Base-by-base conservation (phyloP, 1,140 invertebrate genomes). In the Phymorhynchus buccinoides region DNA sequence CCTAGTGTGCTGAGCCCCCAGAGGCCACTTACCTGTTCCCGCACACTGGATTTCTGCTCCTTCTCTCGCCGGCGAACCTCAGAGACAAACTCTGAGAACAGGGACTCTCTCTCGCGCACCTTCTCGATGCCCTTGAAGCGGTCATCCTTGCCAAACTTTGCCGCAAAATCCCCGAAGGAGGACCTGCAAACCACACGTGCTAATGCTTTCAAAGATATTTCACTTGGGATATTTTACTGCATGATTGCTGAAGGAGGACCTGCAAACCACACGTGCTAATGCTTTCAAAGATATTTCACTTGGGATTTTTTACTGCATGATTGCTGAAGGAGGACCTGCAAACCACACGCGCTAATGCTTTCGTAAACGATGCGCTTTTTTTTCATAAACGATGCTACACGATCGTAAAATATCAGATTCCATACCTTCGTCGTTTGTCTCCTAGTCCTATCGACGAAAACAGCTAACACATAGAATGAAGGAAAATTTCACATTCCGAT, bases 311-410 rank as follows among this genome's bases (percentile, higher is more conserved):
- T 89, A 96, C 96, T 75, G 97, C 96, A 94, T 99, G 99, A 90
- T 99, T 98, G 89, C 95, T 96, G 94, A 98, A 99, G 6, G 97
- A 98, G 35, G 97, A 98, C 92, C 98, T 98, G 88, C 39, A 92
- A n/a, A n/a, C n/a, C n/a, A n/a, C n/a, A n/a, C n/a, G n/a, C n/a
- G n/a, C n/a, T n/a, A n/a, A 99, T 97, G 85, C 96, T 96, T 92
- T 97, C 98, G 94, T 98, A 99, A 22, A 98, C 95, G 80, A 99
- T 97, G 92, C 99, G 98, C 92, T 98, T 97, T n/a, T n/a, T n/a
- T n/a, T n/a, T n/a, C n/a, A n/a, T n/a, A n/a, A n/a, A n/a, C n/a
- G n/a, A n/a, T n/a, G n/a, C n/a, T n/a, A n/a, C n/a, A n/a, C n/a
- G n/a, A n/a, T n/a, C n/a, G n/a, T n/a, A n/a, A n/a, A n/a, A n/a